Evolutionary conservation across 2,113 vertebrate species (phyloP).

Genomic region (Corythornis vintsioides): DNA sequence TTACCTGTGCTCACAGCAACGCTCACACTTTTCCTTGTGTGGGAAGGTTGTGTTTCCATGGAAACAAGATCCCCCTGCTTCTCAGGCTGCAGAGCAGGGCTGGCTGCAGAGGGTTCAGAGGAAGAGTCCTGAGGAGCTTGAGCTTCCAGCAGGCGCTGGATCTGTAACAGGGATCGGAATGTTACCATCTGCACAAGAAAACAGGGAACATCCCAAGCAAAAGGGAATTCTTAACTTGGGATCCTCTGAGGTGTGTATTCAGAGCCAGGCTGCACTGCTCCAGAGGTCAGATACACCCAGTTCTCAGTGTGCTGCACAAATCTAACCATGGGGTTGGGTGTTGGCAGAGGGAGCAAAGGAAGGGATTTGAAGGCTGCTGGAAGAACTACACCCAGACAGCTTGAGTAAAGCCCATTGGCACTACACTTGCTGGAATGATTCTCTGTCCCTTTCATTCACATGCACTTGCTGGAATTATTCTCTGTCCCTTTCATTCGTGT

Average conservation of each 20-base stretch:
- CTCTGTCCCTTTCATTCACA: background rate
- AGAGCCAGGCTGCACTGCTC: background rate
- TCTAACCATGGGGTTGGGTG: background rate
- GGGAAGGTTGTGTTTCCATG: slow-evolving; percentile 64
- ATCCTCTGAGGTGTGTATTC: background rate
- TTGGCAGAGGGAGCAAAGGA: background rate
- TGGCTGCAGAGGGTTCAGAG: background rate
- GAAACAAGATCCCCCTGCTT: slow-evolving; percentile 64
- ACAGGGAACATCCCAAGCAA: background rate
- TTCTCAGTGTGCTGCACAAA: background rate
- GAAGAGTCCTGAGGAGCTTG: slow-evolving; percentile 73
- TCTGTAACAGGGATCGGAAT: slow-evolving; percentile 71
- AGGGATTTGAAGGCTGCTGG: background rate
- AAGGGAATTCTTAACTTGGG: background rate
- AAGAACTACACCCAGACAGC: background rate
- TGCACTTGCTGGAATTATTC: background rate
- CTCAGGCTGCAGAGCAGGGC: background rate
- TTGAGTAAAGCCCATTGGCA: background rate
- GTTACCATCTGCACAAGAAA: background rate
- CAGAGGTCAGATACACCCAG: background rate
- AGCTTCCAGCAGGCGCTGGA: slow-evolving; percentile 90
- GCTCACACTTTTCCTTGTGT: slow-evolving; percentile 80
- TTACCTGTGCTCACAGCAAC: slow-evolving; percentile 94
- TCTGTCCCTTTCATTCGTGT: background rate
- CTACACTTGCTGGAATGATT: background rate